Percentiles rank a stretch among this genome's conserved stretches.
Conservation (phyloP, 2,888 invertebrate species). For the Apamea crenata region DNA sequence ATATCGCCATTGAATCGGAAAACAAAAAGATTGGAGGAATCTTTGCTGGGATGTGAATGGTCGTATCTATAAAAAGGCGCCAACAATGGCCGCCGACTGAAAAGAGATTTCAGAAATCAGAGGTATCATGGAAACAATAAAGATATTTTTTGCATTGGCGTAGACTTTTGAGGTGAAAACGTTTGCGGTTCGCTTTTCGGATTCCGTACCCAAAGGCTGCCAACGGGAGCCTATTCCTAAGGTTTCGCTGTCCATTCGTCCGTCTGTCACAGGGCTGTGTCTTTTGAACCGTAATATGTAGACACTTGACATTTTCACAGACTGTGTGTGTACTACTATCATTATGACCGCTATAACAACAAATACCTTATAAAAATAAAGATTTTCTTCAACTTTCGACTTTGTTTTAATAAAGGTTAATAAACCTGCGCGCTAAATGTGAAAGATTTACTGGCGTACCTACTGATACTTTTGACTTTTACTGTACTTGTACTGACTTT, state of each 20-base stretch:
- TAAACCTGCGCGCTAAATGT: too few species aligned
- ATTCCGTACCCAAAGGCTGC: not conserved
- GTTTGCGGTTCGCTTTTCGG: conserved; percentile 30
- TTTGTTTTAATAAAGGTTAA: too few species aligned
- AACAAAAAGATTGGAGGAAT: conserved; percentile 77
- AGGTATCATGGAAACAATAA: conserved; percentile 73
- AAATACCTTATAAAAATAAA: too few species aligned
- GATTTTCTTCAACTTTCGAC: too few species aligned
- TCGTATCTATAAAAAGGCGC: conserved; percentile 74
- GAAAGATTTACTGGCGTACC: too few species aligned
- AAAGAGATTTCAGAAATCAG: conserved; percentile 77
- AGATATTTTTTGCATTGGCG: conserved; percentile 68
- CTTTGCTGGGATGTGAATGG: conserved; percentile 74
- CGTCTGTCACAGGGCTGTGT: not conserved
- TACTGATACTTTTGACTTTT: too few species aligned
- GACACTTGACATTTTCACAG: not conserved
- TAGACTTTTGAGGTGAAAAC: conserved; percentile 54
- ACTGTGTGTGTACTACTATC: too few species aligned
- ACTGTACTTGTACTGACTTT: too few species aligned
- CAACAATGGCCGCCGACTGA: conserved; percentile 72
- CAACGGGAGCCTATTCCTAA: not conserved
- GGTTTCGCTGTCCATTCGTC: not conserved
- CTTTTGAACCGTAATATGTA: not conserved
- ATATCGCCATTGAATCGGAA: conserved; percentile 73
- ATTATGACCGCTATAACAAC: too few species aligned